Evolutionary conservation across 2,888 invertebrate genomes (phyloP).

Genomic region (Cerceris rybyensis): DNA sequence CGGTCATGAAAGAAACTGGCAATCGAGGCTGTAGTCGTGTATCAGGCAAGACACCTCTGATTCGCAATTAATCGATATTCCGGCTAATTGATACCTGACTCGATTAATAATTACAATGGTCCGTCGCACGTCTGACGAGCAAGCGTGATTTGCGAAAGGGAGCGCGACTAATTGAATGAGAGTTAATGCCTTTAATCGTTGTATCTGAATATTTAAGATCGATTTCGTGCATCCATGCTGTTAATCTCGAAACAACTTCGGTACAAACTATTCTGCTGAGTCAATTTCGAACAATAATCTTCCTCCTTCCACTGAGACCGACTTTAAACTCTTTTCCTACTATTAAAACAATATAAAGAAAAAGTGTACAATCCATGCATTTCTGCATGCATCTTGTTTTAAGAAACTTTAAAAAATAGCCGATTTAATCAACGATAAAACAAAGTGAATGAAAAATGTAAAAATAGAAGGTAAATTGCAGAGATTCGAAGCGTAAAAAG

Average conservation of each 20-base stretch:
- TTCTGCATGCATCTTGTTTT: too few species aligned
- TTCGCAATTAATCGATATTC: constrained; percentile 71
- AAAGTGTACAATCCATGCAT: too few species aligned
- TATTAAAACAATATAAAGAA: too few species aligned
- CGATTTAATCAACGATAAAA: constrained; percentile 39
- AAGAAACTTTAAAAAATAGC: constrained; percentile 23
- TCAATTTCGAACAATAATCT: neutral
- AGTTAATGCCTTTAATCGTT: neutral
- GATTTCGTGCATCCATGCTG: neutral
- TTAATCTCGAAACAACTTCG: too few species aligned
- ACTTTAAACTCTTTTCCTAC: too few species aligned
- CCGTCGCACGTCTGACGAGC: constrained; percentile 30
- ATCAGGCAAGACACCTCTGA: constrained; percentile 60
- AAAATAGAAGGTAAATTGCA: constrained; percentile 17
- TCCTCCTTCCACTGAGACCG: too few species aligned
- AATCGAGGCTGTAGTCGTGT: constrained; percentile 50
- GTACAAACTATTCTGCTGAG: too few species aligned
- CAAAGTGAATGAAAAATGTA: constrained; percentile 12
- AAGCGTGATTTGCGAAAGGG: constrained; percentile 29
- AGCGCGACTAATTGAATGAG: constrained; percentile 20
- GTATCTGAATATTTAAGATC: neutral
- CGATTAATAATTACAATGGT: constrained; percentile 73
- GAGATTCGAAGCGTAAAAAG: neutral
- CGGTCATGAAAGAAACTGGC: constrained; percentile 69
- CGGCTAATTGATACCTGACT: constrained; percentile 74